Conservation (phyloP, 2,888 invertebrate species). For the Rhodophaea formosa region DNA sequence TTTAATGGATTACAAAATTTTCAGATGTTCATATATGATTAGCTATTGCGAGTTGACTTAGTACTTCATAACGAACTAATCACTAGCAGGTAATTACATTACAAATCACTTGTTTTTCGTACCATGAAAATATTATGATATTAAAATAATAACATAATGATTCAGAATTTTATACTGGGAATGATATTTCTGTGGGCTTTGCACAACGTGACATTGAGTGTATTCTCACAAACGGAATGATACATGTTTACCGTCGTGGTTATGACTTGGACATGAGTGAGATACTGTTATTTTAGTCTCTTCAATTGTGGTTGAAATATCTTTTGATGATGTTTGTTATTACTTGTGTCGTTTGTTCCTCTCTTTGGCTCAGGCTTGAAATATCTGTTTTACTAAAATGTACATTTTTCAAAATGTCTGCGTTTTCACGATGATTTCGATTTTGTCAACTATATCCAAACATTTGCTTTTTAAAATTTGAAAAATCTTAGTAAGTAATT, state of each 20-base stretch:
- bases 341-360: too few species aligned
- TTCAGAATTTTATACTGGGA: not conserved
- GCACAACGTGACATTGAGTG: constrained; percentile 3
- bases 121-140: not conserved
- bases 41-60: not conserved
- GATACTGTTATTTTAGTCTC: not conserved
- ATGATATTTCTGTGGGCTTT: not conserved
- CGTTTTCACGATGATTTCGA: too few species aligned
- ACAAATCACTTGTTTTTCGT: not conserved
- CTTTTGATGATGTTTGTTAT: not conserved
- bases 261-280: not conserved
- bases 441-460: too few species aligned
- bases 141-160: not conserved
- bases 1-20: too few species aligned
- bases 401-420: too few species aligned
- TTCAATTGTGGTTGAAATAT: not conserved
- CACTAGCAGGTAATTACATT: not conserved
- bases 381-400: too few species aligned
- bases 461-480: too few species aligned
- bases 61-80: not conserved
- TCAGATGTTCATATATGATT: too few species aligned
- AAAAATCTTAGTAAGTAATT: too few species aligned
- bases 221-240: not conserved
- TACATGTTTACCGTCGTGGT: constrained; percentile 6
- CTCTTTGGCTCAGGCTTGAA: too few species aligned